These are phyloP conservation scores for Nyctereutes procyonoides DNA, from an alignment of 2,113 vertebrate species.

Conservation along the genomic window DNA sequence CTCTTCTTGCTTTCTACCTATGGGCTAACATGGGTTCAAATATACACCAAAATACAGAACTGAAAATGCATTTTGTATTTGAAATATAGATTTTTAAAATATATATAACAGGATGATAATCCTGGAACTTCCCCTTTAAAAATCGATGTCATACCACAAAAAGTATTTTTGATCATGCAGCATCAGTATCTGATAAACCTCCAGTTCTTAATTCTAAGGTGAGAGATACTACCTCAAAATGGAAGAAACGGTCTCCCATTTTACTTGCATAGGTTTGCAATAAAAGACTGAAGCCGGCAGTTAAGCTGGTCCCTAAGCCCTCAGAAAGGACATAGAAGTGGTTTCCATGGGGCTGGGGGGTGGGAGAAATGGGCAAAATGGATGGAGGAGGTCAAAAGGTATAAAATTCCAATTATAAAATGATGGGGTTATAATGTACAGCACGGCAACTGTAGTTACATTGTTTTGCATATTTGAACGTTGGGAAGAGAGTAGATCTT, in stretches of 20 bases:
- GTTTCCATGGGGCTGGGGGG: not conserved
- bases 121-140: not conserved
- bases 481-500: not conserved
- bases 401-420: not conserved
- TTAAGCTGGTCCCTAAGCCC: not conserved
- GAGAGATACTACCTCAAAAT: slow-evolving; percentile 20
- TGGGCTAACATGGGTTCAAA: not conserved
- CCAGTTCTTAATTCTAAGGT: slow-evolving; percentile 28
- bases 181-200: slow-evolving; percentile 25
- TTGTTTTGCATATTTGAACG: not conserved
- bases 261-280: not conserved
- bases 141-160: not conserved
- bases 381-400: not conserved
- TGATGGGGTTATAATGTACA: not conserved
- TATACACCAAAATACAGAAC: slow-evolving; percentile 19
- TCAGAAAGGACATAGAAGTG: not conserved
- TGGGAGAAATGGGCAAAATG: not conserved
- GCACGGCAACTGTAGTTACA: not conserved
- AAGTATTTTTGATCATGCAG: slow-evolving; percentile 32
- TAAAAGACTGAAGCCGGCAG: not conserved
- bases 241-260: not conserved
- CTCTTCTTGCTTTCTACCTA: not conserved
- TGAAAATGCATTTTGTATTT: not conserved
- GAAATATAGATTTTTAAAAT: not conserved
- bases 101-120: not conserved